Conservation (phyloP, 2,888 invertebrate species). For the Fissipunctia ypsillon region DNA sequence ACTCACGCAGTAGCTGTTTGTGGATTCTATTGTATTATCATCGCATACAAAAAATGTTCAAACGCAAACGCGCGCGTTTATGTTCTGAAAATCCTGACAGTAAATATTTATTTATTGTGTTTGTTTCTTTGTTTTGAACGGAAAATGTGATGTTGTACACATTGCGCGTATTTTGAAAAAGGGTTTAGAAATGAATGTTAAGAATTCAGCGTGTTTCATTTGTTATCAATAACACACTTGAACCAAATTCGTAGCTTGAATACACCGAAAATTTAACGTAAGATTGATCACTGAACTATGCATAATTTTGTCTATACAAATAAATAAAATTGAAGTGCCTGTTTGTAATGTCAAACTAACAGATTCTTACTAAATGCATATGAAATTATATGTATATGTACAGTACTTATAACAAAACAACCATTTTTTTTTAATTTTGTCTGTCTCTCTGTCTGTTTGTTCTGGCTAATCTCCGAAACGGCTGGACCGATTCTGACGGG, state of each 20-base stretch:
- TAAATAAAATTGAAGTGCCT: no score
- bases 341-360: no score
- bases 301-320: no score
- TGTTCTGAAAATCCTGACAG: slow-evolving; percentile 47
- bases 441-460: no score
- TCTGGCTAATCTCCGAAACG: no score
- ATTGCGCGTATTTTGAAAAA: slow-evolving; percentile 16
- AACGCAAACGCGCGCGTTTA: slow-evolving; percentile 55
- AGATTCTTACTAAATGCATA: no score
- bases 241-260: neutral
- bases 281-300: neutral
- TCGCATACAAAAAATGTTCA: slow-evolving; percentile 43
- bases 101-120: slow-evolving; percentile 54
- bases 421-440: no score
- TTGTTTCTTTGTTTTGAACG: slow-evolving; percentile 47
- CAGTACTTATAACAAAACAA: no score
- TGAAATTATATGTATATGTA: no score
- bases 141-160: slow-evolving; percentile 36
- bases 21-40: slow-evolving; percentile 52
- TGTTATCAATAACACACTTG: slow-evolving; percentile 1
- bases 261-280: neutral
- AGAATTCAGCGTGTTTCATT: slow-evolving; percentile 12
- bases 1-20: slow-evolving; percentile 69
- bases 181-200: slow-evolving; percentile 4
- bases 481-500: no score